Base-by-base conservation (phyloP, 2,888 invertebrate genomes). In the Agonopterix heracliana region DNA sequence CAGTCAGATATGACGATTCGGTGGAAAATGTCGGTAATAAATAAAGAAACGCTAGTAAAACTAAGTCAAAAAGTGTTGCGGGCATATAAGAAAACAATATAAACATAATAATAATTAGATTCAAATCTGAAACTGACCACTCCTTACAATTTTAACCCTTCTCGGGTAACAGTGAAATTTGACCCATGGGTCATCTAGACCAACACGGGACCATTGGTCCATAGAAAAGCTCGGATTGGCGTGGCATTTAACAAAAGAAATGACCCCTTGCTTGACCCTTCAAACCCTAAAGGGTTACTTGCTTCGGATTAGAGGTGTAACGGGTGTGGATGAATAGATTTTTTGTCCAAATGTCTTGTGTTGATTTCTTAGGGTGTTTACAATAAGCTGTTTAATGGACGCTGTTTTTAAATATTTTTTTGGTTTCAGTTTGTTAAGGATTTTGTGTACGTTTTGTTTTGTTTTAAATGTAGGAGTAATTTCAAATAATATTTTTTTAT, bases 101-200 rank as follows among this genome's bases (percentile, higher is more conserved):
- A 26, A 26, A 26, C 26, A 5, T 26, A 26, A 26, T 38, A n/a
- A 38, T 38, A 38, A 38, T 38, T 38, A 38, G 38, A n/a, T 38
- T n/a, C 38, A 9, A 9, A 38, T 38, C 38, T 4, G n/a, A 3
- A 3, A 38, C 9, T 48, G 48, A 44, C 48, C 48, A 48, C 34
- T 48, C 45, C 45, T 41, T n/a, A 66, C 55, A 41, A 49, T 54
- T 77, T 26, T 80, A 74, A 80, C 81, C 84, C 81, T 67, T 71
- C 68, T 66, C 66, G 56, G 56, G 59, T 69, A 64, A 70, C 75
- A 64, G 53, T 66, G 78, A 61, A 83, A 83, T 64, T 53, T 62
- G 81, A 84, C 71, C 75, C 57, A 48, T 59, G 76, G 87, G 86
- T 87, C 84, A 82, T 77, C 79, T 82, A 81, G 83, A 81, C 84